phyloP scores from a whole-genome alignment of 1,140 invertebrate species.

The Brachionus calyciflorus region DNA sequence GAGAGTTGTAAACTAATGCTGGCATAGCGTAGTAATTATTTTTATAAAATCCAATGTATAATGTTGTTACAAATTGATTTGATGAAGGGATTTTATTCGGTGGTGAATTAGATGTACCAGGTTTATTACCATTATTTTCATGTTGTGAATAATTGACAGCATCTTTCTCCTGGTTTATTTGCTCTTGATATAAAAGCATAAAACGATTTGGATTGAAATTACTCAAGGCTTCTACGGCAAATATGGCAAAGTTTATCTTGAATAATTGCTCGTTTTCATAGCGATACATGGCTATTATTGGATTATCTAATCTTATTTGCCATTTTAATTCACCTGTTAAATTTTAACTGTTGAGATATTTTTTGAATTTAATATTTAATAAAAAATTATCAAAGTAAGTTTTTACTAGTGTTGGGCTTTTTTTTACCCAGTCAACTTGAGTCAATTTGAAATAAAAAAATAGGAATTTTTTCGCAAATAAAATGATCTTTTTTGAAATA shows the following conservation, averaged over 20 bases:
- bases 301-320: constrained; percentile 79
- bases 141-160: constrained; percentile 56
- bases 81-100: constrained; percentile 7
- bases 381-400: too few relatives aligned
- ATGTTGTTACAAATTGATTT: constrained; percentile 70
- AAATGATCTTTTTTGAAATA: too few relatives aligned
- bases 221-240: constrained; percentile 77
- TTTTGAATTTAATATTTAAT: too few relatives aligned
- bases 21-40: constrained; percentile 85
- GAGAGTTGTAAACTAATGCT: constrained; percentile 64
- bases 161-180: constrained; percentile 53
- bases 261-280: constrained; percentile 71
- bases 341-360: too few relatives aligned
- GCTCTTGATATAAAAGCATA: constrained; percentile 53
- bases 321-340: constrained; percentile 72
- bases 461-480: too few relatives aligned
- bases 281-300: constrained; percentile 83
- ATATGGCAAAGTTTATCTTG: constrained; percentile 81
- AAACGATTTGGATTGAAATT: constrained; percentile 64
- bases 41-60: constrained; percentile 86
- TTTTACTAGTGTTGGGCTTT: too few relatives aligned
- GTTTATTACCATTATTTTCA: background rate
- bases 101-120: background rate
- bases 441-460: too few relatives aligned
- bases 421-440: too few relatives aligned